Evolutionary conservation across 2,888 invertebrate species (phyloP).

Genomic region (Drosophila testacea): DNA sequence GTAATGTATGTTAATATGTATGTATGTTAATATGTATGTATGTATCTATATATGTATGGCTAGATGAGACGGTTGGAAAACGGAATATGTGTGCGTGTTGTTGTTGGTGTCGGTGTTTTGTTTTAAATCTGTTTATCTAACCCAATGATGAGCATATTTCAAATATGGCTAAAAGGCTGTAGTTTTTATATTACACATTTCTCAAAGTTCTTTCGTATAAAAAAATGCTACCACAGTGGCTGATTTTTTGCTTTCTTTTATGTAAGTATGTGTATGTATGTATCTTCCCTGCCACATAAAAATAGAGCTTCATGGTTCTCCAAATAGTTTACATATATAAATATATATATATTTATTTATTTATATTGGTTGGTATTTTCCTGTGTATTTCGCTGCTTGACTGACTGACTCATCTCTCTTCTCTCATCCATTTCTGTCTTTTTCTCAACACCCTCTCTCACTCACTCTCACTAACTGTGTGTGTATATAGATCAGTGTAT

Average conservation of each 20-base stretch:
- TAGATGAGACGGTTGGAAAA: constrained; percentile 64
- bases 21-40: constrained; percentile 42
- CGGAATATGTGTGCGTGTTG: constrained; percentile 42
- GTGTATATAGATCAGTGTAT: constrained; percentile 59
- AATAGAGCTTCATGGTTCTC: constrained; percentile 75
- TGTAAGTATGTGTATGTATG: constrained; percentile 13
- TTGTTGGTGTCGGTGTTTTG: constrained; percentile 10
- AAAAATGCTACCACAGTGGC: constrained; percentile 50
- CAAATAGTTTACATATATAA: constrained; percentile 78
- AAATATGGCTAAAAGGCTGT: constrained; percentile 58
- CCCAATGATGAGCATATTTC: constrained; percentile 51
- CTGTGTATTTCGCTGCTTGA: constrained; percentile 54
- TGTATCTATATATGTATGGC: constrained; percentile 60
- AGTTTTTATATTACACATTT: constrained; percentile 50
- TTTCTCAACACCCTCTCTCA: constrained; percentile 39
- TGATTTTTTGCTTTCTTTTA: constrained; percentile 21
- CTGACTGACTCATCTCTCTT: constrained; percentile 31
- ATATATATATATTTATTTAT: constrained; percentile 58
- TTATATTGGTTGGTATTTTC: constrained; percentile 67
- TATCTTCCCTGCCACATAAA: constrained; percentile 65
- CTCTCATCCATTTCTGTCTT: constrained; percentile 28
- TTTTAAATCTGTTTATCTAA: constrained; percentile 33
- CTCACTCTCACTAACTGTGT: constrained; percentile 59
- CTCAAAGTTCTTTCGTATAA: constrained; percentile 50
- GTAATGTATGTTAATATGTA: constrained; percentile 29